Evolutionary conservation across 2,888 invertebrate genomes (phyloP), one percentile per base, ranked within the genome.

Genomic region (Scaptomyza reducta): DNA sequence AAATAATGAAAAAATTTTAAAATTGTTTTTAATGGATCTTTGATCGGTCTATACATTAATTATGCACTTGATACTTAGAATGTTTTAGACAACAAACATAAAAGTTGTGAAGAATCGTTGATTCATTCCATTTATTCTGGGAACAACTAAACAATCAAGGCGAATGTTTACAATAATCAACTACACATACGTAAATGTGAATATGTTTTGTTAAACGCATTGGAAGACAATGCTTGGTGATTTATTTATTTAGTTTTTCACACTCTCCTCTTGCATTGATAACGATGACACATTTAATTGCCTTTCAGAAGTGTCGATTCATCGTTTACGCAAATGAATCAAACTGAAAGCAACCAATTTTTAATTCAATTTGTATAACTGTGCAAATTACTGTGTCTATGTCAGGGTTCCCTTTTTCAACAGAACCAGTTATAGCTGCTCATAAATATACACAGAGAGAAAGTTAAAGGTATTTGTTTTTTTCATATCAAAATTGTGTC

Each of bases 321-420:
- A 67, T 70, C 65, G 31, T 61, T 59, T 29, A 38, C 54, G 58
- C 81, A 64, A 69, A 62, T 73, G 55, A 63, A 81, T 78, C 62
- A 73, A 79, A 57, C 40, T 54, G 51, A 57, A 67, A 47, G 33
- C 58, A 47, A 40, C 38, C 44, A 77, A 73, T 65, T 70, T 40
- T 78, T 84, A 81, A 81, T 81, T 87, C 79, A 81, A 81, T 84
- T 87, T 75, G 69, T 55, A 58, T 64, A 65, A 74, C 56, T 78
- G 85, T 54, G 68, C 60, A 67, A 74, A 77, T 74, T 33, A 33
- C 53, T 55, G 9, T 1, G 57, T 65, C 38, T 74, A 68, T 74
- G 58, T 57, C 61, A 72, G 66, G 46, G 60, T 65, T 71, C 53
- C 54, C 41, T 38, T 42, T 25, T 42, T 18, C 11, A 18, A 10